Base-by-base conservation (phyloP, 2,113 vertebrate species). In the Ia io region DNA sequence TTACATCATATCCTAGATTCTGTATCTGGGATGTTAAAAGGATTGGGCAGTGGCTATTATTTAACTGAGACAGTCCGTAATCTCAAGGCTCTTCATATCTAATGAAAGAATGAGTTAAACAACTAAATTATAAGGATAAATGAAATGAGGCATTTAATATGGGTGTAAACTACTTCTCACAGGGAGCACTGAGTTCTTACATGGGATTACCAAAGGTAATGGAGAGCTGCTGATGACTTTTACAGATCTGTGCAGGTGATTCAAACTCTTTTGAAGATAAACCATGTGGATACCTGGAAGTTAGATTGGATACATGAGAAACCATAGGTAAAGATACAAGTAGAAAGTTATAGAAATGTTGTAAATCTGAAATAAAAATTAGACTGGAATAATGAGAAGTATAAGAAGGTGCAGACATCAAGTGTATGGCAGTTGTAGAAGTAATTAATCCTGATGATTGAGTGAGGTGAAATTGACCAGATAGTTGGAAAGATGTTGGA, bases 281-380 rank as follows among this genome's bases (percentile, higher is more conserved):
- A 73, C 49, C 44, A 76, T 70, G 2, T 47, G 17, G 44, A 77
- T 82, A 51, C 53, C n/a, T 42, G 3, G 25, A 44, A 63, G 25
- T 56, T 22, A 59, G 14, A 71, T 51, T 44, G 14, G 1, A 35
- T 74, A 51, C 23, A 9, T 73, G 18, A 86, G 5, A 70, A 51
- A 76, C 49, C 49, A 23, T 56, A 85, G 1, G 4, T 5, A 86
- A 51, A 9, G 18, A 5, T 77, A 20, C 3, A 91, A 63, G n/a
- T 77, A 77, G 16, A 82, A 84, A 32, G 9, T 53, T 78, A 70
- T 2, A 49, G 13, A 82, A 80, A 70, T 49, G 3, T 59, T 71
- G 42, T 65, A 63, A 63, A 73, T 73, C 30, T 53, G 23, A 85
- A 89, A 88, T 5, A 80, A 89, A 84, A 88, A 35, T 13, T 93